These are phyloP conservation scores for Peromyscus polionotus DNA, from an alignment of 2,113 vertebrate species.

Conservation along the genomic window DNA sequence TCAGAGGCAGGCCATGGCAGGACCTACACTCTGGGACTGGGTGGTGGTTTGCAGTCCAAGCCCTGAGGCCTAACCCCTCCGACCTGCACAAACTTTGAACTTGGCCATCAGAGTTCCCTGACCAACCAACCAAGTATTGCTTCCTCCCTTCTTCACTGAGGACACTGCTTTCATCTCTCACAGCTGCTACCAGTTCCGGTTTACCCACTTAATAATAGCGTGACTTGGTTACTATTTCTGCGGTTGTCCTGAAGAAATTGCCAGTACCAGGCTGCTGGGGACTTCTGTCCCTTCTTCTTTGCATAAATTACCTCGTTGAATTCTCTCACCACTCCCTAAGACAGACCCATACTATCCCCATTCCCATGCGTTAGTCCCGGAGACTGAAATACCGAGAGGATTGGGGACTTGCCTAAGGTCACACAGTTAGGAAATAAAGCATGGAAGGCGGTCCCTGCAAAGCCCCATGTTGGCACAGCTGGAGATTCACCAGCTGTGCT, in stretches of 20 bases:
- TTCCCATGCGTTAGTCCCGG: neutral
- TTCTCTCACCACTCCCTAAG: neutral
- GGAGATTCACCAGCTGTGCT: fast-evolving
- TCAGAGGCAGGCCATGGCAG: fast-evolving
- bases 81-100: neutral
- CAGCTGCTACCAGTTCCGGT: neutral
- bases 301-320: neutral
- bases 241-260: neutral
- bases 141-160: neutral
- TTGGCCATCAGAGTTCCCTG: neutral
- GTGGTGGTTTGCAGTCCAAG: neutral
- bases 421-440: neutral
- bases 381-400: constrained; percentile 27
- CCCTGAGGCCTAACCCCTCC: neutral
- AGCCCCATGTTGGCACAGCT: neutral
- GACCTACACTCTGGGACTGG: neutral
- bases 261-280: neutral
- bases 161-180: neutral
- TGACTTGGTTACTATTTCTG: fast-evolving
- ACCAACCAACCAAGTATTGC: neutral
- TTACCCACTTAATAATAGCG: neutral
- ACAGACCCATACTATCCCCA: fast-evolving
- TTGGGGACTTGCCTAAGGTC: neutral
- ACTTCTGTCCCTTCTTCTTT: neutral
- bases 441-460: neutral